phyloP scores from a whole-genome alignment of 2,888 invertebrate species.

The Mythimna lalbum region DNA sequence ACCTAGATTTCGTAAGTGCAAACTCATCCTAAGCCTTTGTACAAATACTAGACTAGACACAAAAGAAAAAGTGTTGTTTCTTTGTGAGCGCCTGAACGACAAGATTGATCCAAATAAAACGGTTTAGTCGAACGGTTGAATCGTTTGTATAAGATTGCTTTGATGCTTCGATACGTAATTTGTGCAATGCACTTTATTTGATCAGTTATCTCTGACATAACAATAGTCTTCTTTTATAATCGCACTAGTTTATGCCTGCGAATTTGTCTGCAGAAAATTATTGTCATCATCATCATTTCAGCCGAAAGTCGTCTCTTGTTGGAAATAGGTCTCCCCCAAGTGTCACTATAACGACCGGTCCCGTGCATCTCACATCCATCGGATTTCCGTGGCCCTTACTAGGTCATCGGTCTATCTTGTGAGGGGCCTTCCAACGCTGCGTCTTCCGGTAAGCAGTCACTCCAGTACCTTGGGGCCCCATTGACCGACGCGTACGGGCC shows the following conservation, averaged over 20 bases:
- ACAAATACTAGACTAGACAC: not conserved
- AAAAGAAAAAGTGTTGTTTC: conserved; percentile 3
- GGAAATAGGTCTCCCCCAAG: no score
- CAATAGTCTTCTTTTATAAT: not conserved
- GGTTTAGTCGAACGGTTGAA: not conserved
- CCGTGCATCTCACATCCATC: no score
- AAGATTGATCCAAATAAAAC: conserved; percentile 25
- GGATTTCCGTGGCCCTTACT: no score
- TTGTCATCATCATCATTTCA: no score
- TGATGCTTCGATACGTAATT: conserved; percentile 13
- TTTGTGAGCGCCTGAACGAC: conserved; percentile 5
- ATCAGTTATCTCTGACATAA: conserved; percentile 17
- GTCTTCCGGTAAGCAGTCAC: no score
- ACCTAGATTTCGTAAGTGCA: conserved; percentile 3
- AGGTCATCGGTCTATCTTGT: no score
- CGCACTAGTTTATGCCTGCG: not conserved
- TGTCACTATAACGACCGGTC: no score
- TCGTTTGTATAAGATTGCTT: conserved; percentile 2
- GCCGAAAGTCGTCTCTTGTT: no score
- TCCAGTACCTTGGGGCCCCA: no score
- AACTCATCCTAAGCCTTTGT: conserved; percentile 14
- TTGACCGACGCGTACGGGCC: no score
- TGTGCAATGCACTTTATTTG: conserved; percentile 4
- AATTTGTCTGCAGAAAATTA: no score
- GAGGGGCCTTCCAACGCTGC: no score